Base-by-base conservation (phyloP, 2,888 invertebrate genomes). In the Pseudeuparius sepicola region DNA sequence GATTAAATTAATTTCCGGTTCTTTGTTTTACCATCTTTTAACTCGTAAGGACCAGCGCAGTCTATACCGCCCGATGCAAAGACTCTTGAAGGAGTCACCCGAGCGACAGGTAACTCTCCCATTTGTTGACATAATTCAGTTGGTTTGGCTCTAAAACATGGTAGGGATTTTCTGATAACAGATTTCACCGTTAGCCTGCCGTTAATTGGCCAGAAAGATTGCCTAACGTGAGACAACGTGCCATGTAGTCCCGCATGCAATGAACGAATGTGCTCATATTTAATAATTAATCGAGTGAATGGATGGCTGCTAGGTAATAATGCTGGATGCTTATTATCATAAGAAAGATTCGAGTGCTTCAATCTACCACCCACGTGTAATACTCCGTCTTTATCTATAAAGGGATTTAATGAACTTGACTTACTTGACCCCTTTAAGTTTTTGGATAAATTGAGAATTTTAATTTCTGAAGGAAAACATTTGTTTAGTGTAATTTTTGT, bases 291-390 rank as follows among this genome's bases (percentile, higher is more conserved):
- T n/a, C 16, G 4, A 5, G 25, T 25, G 17, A 25, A 33, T 2
- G 3, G 2, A 14, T 33, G 33, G 11, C 28, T 34, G 6, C 14
- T 10, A 5, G 34, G 28, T 11, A 34, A 11, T 2, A 34, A 5
- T 6, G 28, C 28, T 4, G 34, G 28, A 17, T 28, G 34, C 14
- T 28, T 28, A 10, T n/a, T n/a, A 11, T 24, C 14, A 12, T 12
- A 30, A 4, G n/a, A 2, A 2, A 34, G 9, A 7, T 28, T n/a
- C 4, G 28, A 17, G 16, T 28, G 10, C 4, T 28, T 14, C 11
- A 34, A 18, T n/a, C 34, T 15, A 4, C 28, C 34, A 4, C 31
- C 37, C 3, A 37, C 4, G 25, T 24, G 16, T 15, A 33, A 10
- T 11, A 37, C 15, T 7, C 15, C 28, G 2, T 34, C 11, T 7